phyloP scores from a whole-genome alignment of 2,888 invertebrate species.

The Campoplex nolae region DNA sequence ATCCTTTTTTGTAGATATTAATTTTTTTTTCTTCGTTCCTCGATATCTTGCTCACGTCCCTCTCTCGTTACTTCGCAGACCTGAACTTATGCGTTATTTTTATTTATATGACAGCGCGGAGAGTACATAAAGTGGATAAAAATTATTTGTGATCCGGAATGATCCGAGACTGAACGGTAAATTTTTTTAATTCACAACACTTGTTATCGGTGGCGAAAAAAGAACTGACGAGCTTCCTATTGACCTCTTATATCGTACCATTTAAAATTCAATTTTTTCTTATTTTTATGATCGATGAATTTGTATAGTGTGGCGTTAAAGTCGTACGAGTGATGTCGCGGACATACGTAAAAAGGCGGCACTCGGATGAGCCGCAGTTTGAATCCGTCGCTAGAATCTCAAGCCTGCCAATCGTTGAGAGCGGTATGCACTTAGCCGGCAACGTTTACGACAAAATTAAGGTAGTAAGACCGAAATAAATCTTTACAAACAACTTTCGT shows the following conservation, averaged over 20 bases:
- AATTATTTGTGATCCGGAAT: neutral
- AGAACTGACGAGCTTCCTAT: slow-evolving; percentile 12
- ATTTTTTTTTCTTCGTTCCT: slow-evolving; percentile 13
- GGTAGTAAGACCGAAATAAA: slow-evolving; percentile 87
- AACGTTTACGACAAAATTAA: slow-evolving; percentile 91
- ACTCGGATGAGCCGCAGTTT: slow-evolving; percentile 86
- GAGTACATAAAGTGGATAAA: slow-evolving; percentile 1
- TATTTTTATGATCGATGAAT: neutral
- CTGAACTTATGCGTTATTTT: slow-evolving; percentile 25
- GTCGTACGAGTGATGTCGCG: slow-evolving; percentile 75
- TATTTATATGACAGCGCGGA: neutral
- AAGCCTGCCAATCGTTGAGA: slow-evolving; percentile 93
- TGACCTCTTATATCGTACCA: neutral
- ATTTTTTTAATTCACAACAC: neutral
- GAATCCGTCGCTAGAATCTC: slow-evolving; percentile 91
- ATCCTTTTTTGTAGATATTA: slow-evolving; percentile 38
- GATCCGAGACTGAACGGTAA: neutral
- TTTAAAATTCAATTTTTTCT: neutral
- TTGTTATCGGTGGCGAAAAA: slow-evolving; percentile 26
- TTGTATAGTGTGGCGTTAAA: slow-evolving; percentile 44
- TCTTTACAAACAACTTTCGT: slow-evolving; percentile 40
- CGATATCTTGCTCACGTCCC: slow-evolving; percentile 35
- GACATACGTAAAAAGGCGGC: slow-evolving; percentile 72
- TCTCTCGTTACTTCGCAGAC: slow-evolving; percentile 30
- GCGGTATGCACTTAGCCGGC: slow-evolving; percentile 90